These are phyloP conservation scores for Uloborus plumipes DNA, from an alignment of 2,888 invertebrate species.

Conservation along the genomic window DNA sequence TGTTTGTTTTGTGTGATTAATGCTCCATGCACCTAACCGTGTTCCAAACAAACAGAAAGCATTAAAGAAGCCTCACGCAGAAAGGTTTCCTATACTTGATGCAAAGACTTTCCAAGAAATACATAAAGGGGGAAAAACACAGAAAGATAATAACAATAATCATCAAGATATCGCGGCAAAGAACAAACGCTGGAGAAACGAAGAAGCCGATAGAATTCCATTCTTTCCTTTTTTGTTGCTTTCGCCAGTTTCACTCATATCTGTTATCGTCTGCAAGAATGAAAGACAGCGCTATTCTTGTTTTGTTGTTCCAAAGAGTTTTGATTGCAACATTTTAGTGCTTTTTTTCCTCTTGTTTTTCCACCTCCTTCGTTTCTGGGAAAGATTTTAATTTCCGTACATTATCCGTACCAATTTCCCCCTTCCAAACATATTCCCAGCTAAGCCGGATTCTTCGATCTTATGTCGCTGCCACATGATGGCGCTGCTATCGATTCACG, in stretches of 20 bases:
- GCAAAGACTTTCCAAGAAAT: no score
- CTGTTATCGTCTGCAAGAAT: constrained; percentile 14
- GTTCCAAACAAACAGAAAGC: no score
- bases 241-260: background rate
- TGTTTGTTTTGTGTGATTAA: no score
- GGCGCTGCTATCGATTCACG: constrained; percentile 46
- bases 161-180: constrained; percentile 23
- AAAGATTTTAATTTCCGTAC: constrained; percentile 52
- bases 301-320: constrained; percentile 20
- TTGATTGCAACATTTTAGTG: constrained; percentile 24
- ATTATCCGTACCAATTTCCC: constrained; percentile 35
- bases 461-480: constrained; percentile 32
- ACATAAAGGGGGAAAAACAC: background rate
- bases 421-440: background rate
- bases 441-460: constrained; percentile 35
- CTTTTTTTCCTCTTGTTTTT: background rate
- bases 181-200: constrained; percentile 5
- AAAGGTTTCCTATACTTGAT: no score
- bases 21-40: no score
- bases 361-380: background rate
- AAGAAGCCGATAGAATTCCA: background rate
- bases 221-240: constrained; percentile 5
- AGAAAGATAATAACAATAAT: constrained; percentile 41
- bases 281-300: background rate
- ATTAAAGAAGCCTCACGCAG: no score